These are phyloP conservation scores for Noctua comes DNA, from an alignment of 2,888 invertebrate genomes.

Conservation along the genomic window DNA sequence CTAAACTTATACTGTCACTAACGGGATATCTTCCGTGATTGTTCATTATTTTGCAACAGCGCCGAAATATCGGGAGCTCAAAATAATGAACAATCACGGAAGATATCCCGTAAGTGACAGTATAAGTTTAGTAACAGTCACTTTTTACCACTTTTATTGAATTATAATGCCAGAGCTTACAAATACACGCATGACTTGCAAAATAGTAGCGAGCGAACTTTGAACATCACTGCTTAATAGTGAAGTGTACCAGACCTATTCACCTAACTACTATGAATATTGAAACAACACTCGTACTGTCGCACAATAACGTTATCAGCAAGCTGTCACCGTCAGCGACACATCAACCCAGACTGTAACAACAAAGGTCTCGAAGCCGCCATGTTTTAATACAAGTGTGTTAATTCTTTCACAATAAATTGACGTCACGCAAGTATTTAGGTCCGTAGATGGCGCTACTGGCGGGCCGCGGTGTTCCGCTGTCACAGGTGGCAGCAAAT, in stretches of 20 bases:
- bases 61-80: too few relatives aligned
- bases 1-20: too few relatives aligned
- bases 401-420: conserved; percentile 69
- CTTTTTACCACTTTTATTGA: too few relatives aligned
- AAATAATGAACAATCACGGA: too few relatives aligned
- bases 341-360: background rate
- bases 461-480: conserved; percentile 54
- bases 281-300: background rate
- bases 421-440: conserved; percentile 68
- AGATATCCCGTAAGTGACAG: too few relatives aligned
- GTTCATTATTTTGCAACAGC: too few relatives aligned
- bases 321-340: conserved; percentile 7
- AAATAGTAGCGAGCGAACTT: too few relatives aligned
- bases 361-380: conserved; percentile 5
- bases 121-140: too few relatives aligned
- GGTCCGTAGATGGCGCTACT: conserved; percentile 61
- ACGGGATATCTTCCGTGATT: too few relatives aligned
- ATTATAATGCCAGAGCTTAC: too few relatives aligned
- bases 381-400: conserved; percentile 53
- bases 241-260: background rate
- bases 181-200: too few relatives aligned
- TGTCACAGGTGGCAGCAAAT: conserved; percentile 78
- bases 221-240: background rate
- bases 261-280: background rate
- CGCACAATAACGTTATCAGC: conserved; percentile 5